Evolutionary conservation across 2,113 vertebrate genomes (phyloP).

Genomic region (Oryzias woworae): DNA sequence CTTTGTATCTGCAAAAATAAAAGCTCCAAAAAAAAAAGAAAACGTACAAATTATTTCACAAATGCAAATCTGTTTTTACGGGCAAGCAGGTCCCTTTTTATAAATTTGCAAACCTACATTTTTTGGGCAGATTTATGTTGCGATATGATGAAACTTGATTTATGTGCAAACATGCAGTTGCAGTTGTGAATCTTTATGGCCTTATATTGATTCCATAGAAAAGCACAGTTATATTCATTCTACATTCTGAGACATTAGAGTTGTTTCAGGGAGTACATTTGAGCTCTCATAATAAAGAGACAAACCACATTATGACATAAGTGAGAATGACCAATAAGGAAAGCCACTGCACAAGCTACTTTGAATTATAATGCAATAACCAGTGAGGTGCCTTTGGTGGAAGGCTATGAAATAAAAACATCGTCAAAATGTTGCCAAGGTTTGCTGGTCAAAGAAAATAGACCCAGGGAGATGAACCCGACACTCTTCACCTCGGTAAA

Average conservation of each 20-base stretch:
- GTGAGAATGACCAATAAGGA: slow-evolving; percentile 89
- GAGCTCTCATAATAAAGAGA: slow-evolving; percentile 93
- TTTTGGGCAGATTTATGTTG: no score
- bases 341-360: slow-evolving; percentile 83
- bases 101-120: no score
- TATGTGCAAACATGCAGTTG: no score
- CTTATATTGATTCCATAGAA: no score
- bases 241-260: slow-evolving; percentile 87
- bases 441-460: slow-evolving; percentile 71
- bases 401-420: slow-evolving; percentile 80
- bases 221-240: slow-evolving; percentile 74
- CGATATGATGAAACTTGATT: no score
- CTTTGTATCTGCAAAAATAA: no score
- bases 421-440: slow-evolving; percentile 81
- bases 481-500: slow-evolving; percentile 78
- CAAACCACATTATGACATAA: slow-evolving; percentile 88
- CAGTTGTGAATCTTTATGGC: no score
- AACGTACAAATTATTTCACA: no score
- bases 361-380: slow-evolving; percentile 84
- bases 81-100: no score
- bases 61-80: no score
- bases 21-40: no score
- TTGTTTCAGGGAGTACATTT: slow-evolving; percentile 95
- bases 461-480: slow-evolving; percentile 36
- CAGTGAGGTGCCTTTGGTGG: slow-evolving; percentile 50